Conservation (phyloP, 2,113 vertebrate genomes). For the Papio anubis region DNA sequence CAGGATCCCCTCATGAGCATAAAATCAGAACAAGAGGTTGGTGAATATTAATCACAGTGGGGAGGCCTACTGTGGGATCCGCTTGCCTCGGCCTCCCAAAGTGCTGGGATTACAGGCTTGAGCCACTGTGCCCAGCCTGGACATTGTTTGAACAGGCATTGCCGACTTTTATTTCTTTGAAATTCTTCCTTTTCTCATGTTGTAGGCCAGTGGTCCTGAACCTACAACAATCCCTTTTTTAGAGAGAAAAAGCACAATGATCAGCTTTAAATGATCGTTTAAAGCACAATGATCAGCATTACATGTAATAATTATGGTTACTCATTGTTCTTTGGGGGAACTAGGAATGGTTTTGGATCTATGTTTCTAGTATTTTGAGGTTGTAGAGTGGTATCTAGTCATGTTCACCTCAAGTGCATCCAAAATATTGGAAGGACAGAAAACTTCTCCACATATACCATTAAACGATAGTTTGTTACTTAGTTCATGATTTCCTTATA, state of each 20-base stretch:
- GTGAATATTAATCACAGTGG: not conserved
- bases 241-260: not conserved
- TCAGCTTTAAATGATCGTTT: not conserved
- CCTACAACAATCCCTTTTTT: not conserved
- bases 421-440: not conserved
- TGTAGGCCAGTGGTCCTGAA: not conserved
- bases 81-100: not conserved
- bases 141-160: not conserved
- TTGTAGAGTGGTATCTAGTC: not conserved
- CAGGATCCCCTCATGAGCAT: not conserved
- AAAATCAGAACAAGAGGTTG: not conserved
- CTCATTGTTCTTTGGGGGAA: not conserved
- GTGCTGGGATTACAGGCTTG: not conserved
- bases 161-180: not conserved
- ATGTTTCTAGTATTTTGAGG: not conserved
- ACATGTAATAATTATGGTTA: not conserved
- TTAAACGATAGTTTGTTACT: not conserved
- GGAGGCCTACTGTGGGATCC: not conserved
- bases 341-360: not conserved
- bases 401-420: not conserved
- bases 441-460: not conserved
- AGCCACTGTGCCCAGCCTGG: no score
- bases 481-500: not conserved
- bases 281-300: not conserved
- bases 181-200: not conserved